Percentiles rank a stretch among this genome's conserved stretches.
Conservation (phyloP, 2,113 vertebrate genomes). For the Scalopus aquaticus region DNA sequence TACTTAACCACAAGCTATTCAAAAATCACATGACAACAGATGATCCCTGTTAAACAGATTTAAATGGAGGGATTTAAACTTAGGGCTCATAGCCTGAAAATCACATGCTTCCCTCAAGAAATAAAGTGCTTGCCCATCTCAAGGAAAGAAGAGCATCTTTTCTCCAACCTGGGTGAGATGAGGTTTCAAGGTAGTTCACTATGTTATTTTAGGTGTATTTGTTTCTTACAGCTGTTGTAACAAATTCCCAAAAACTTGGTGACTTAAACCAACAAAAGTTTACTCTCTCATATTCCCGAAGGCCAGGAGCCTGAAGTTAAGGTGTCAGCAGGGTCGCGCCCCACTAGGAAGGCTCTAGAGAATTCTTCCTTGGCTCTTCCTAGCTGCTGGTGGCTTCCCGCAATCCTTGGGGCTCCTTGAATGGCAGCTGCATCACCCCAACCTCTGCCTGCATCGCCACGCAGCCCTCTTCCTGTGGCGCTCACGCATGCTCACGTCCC, state of each 20-base stretch:
- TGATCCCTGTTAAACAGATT: too few species aligned
- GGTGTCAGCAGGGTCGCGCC: background rate
- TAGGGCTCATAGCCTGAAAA: conserved; percentile 34
- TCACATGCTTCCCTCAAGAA: background rate
- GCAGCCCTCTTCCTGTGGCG: too few species aligned
- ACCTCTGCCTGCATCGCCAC: background rate
- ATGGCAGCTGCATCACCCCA: background rate
- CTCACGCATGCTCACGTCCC: too few species aligned
- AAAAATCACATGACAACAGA: conserved; percentile 40
- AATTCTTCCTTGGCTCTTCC: background rate
- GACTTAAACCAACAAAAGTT: conserved; percentile 23
- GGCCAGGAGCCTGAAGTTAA: background rate
- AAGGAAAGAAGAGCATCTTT: conserved; percentile 28
- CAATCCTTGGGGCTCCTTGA: background rate
- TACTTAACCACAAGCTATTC: conserved; percentile 1
- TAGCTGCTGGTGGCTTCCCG: background rate
- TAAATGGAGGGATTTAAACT: conserved; percentile 38
- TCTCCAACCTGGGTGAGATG: background rate
- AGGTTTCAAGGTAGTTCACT: background rate
- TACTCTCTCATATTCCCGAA: background rate
- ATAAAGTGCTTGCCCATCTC: background rate
- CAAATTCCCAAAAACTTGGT: conserved; percentile 19
- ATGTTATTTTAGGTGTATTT: background rate
- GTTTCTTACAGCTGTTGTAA: background rate
- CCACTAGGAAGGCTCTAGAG: background rate